These are phyloP conservation scores for Cephus pulcher DNA, from an alignment of 2,888 invertebrate species.

Conservation along the genomic window DNA sequence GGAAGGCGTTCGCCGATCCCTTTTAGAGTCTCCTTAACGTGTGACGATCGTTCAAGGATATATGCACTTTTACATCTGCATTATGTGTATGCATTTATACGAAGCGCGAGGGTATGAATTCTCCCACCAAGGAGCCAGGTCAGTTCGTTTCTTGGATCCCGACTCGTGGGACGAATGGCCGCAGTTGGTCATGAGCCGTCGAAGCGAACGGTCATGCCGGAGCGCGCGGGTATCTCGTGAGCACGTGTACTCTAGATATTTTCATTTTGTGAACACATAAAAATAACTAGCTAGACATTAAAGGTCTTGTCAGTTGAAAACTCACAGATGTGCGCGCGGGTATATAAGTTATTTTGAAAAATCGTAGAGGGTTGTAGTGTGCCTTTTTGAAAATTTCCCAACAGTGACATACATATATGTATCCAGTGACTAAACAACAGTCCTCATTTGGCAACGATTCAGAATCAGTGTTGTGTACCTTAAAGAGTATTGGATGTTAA, in stretches of 20 bases:
- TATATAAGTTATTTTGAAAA: neutral
- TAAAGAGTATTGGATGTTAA: neutral
- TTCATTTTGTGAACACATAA: neutral
- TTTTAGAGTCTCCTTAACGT: neutral
- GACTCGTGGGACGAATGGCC: conserved; percentile 27
- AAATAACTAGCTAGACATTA: neutral
- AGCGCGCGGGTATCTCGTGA: neutral
- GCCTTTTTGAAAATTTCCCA: neutral
- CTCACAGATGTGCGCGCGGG: neutral
- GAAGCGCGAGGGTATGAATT: conserved; percentile 14
- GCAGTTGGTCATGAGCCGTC: conserved; percentile 39
- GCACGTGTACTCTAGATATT: neutral
- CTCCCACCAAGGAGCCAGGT: conserved; percentile 25
- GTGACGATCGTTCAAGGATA: neutral
- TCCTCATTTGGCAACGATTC: neutral
- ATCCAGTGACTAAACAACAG: neutral
- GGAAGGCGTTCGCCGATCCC: neutral
- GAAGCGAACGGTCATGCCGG: conserved; percentile 25
- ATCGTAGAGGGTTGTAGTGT: neutral
- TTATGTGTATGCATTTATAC: neutral
- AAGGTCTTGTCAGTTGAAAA: neutral
- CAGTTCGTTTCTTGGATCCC: conserved; percentile 14
- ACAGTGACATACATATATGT: neutral
- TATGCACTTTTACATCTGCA: neutral
- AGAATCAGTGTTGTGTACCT: neutral